Evolutionary conservation across 2,113 vertebrate genomes (phyloP), one percentile per base, ranked within the genome.

Genomic region (Hippopotamus amphibius): DNA sequence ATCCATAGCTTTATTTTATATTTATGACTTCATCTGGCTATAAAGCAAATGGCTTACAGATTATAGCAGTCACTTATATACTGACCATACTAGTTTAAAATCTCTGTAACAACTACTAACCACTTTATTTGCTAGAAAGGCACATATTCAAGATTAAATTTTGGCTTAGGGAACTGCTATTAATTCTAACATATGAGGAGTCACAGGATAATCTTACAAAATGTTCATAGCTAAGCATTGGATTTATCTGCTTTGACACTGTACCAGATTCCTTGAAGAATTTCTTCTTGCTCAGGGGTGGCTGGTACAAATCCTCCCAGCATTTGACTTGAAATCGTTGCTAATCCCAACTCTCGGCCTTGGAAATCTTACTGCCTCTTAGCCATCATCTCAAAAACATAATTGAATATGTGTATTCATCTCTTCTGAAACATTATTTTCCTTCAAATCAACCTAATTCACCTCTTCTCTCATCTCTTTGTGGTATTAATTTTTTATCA

Each of bases 81-180:
- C 21, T 68, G 61, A 89, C 43, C 4, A 4, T 14, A 59, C 50
- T 82, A 17, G 48, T 96, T 96, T 92, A 95, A 95, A 93, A 72
- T 92, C 84, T 72, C 55, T 80, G 3, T 41, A 91, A 66, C 77
- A 79, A 85, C 55, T 26, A 41, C 48, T 59, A 92, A 53, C 37
- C 72, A 55, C 74, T 87, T 86, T 87, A 50, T 96, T 97, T 94
- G 55, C 79, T 95, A 74, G n/a, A 66, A 79, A 93, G 69, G 37
- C 93, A 55, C 43, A 74, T 83, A 92, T 72, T 97, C 88, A 43
- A 88, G 37, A 68, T 55, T 69, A 79, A 63, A 95, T 87, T 87
- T 86, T 87, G 81, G 50, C 50, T 77, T 59, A 46, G 22, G 43
- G 17, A 88, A 87, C 24, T 71, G 59, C 37, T 96, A 59, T 85